Evolutionary conservation across 2,113 vertebrate species (phyloP).

Genomic region (Plestiodon gilberti): DNA sequence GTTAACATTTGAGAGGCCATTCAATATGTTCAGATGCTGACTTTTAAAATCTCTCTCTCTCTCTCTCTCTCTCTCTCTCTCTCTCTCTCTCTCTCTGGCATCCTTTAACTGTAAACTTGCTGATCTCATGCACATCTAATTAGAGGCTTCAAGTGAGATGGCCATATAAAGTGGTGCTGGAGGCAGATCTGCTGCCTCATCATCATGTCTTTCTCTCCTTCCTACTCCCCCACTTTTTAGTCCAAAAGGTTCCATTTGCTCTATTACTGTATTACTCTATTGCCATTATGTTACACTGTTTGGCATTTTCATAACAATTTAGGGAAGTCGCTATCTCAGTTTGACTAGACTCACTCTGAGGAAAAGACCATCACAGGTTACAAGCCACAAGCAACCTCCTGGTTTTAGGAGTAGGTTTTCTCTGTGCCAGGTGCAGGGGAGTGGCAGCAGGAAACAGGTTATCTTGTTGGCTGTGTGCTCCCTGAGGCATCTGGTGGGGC

Average conservation of each 20-base stretch:
- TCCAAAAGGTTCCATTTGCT: background rate
- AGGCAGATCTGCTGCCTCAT: background rate
- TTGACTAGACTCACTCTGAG: background rate
- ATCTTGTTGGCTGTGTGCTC: no score
- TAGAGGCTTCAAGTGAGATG: background rate
- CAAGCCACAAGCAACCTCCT: no score
- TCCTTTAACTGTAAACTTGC: constrained; percentile 17
- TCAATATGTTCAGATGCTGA: constrained; percentile 1
- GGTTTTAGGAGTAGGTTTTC: no score
- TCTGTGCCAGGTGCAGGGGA: no score
- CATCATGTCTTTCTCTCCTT: background rate
- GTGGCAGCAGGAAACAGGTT: no score
- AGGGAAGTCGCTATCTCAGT: background rate
- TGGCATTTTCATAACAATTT: constrained; percentile 3
- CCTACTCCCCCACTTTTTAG: background rate
- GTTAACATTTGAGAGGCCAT: background rate
- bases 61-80: no score
- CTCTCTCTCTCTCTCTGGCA: no score
- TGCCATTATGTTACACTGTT: background rate
- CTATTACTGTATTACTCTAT: background rate
- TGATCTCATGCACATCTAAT: constrained; percentile 11
- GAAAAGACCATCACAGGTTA: no score
- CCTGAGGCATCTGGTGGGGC: no score
- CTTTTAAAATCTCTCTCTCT: no score
- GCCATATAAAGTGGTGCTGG: constrained; percentile 6